Evolutionary conservation across 2,113 vertebrate genomes (phyloP).

Genomic region (Hystrix brachyura): DNA sequence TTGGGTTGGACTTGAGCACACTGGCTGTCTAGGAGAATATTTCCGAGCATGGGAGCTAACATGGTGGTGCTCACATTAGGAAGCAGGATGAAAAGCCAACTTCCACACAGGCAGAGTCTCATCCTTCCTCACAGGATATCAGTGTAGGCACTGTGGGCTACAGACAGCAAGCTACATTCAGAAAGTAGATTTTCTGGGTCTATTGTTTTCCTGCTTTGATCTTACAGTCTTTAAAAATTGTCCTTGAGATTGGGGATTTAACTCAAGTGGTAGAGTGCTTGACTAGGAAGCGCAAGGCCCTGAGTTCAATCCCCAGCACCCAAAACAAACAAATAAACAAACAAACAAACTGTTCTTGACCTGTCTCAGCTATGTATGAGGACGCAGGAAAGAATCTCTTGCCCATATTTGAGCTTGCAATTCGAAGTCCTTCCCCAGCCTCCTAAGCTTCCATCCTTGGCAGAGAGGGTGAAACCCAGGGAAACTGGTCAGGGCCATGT

Average conservation of each 20-base stretch:
- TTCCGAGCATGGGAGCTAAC: neutral
- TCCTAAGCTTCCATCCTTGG: neutral
- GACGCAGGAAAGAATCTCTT: neutral
- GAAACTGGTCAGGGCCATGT: neutral
- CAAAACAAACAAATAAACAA: too few relatives aligned
- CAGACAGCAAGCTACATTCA: neutral
- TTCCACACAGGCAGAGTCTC: neutral
- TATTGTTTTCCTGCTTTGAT: neutral
- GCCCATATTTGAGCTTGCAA: neutral
- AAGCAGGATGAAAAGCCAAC: neutral
- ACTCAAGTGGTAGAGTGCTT: too few relatives aligned
- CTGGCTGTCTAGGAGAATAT: neutral
- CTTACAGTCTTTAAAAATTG: neutral
- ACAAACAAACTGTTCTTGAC: neutral
- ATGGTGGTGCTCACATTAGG: neutral
- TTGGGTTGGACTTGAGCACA: neutral
- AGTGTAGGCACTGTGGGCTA: neutral
- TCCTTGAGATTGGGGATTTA: neutral
- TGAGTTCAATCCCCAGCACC: too few relatives aligned
- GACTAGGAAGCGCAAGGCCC: too few relatives aligned
- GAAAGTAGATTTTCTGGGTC: neutral
- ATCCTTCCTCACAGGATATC: neutral
- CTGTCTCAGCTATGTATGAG: neutral
- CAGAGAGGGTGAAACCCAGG: neutral
- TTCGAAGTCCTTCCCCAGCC: neutral